Base-by-base conservation (phyloP, 2,888 invertebrate species). In the Bhutanitis thaidina region DNA sequence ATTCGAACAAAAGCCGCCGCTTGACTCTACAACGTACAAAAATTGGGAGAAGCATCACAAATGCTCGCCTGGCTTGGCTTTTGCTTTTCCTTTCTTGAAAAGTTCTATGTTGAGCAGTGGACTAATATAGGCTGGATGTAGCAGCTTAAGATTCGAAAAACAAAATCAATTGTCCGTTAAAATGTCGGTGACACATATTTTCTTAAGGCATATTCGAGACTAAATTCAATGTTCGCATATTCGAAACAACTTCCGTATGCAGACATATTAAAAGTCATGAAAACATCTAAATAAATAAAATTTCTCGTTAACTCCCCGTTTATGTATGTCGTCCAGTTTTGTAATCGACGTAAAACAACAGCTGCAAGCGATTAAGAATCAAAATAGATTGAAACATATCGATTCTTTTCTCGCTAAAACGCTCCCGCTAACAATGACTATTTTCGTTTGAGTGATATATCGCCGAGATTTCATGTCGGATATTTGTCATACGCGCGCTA, bases 361-460 rank as follows among this genome's bases (percentile, higher is more conserved):
- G 67, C 71, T 75, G 75, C 65, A 62, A 65, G 67, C 67, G 61
- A 72, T 75, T 72, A 66, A 55, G 64, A 63, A 57, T 60, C 57
- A 61, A 64, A 68, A 67, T 69, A 73, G 72, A 76, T 77, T 69
- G 71, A 68, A 75, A 76, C 72, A 71, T 74, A 78, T 70, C 61
- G 64, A 66, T 64, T 71, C 67, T 69, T 77, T 81, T 81, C 79
- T 74, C 71, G 81, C 81, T 70, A 74, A 76, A 71, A 63, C 59
- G 58, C 84, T 82, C 84, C 84, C 83, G 83, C 83, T 72, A 75
- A 74, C 80, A 69, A 57, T 66, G 65, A 76, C 82, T 85, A 85
- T 85, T 87, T 84, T 74, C 69, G 80, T 76, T 77, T 68, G 69
- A 65, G 74, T 86, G 82, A 85, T 81, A 74, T 77, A 86, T 86